These are phyloP conservation scores for Girardinus metallicus DNA, from an alignment of 2,797 vertebrate genomes.

Conservation along the genomic window DNA sequence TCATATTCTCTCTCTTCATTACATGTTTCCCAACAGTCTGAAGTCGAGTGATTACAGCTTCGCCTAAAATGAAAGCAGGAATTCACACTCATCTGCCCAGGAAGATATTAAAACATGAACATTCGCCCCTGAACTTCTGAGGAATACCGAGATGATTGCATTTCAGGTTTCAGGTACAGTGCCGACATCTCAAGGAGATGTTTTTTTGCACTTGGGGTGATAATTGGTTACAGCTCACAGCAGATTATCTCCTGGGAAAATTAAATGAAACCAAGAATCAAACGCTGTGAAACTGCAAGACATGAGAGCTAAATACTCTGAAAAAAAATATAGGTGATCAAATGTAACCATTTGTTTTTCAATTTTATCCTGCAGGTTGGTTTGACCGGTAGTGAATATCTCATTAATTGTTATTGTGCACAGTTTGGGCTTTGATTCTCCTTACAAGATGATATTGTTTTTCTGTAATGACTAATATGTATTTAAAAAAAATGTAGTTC, in stretches of 20 bases:
- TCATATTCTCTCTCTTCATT: background rate
- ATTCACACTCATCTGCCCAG: background rate
- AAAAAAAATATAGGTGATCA: background rate
- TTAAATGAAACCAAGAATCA: background rate
- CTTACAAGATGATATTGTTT: background rate
- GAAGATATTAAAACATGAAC: background rate
- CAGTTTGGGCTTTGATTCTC: background rate
- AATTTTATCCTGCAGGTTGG: background rate
- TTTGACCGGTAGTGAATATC: background rate
- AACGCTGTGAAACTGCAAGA: background rate
- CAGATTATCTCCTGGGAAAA: background rate
- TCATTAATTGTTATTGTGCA: background rate
- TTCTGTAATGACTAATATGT: background rate
- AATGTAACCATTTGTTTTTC: background rate
- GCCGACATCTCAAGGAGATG: background rate
- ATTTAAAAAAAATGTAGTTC: background rate
- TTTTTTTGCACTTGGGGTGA: background rate
- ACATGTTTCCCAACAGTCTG: background rate
- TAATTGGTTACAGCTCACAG: background rate
- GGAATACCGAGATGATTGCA: background rate
- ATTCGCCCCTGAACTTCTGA: background rate
- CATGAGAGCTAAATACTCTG: background rate
- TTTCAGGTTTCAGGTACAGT: background rate
- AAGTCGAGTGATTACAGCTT: background rate
- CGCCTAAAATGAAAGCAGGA: background rate